Conservation (phyloP, 2,888 invertebrate genomes). For the Oxycera nigricornis region DNA sequence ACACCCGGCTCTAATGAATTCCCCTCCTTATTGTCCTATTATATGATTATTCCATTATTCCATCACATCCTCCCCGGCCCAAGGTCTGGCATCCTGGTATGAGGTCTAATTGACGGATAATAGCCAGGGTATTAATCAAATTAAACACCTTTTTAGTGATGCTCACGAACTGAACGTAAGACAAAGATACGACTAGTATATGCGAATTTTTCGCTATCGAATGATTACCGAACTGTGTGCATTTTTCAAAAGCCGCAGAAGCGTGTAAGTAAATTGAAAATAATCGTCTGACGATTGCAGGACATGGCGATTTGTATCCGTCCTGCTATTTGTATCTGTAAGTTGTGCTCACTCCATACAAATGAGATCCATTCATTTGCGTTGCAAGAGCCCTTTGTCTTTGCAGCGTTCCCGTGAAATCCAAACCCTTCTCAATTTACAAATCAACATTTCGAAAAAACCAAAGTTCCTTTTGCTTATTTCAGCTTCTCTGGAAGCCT, state of each 20-base stretch:
- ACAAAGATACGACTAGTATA: slow-evolving; percentile 16
- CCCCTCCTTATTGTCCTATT: slow-evolving; percentile 42
- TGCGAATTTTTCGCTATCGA: background rate
- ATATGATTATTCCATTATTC: slow-evolving; percentile 45
- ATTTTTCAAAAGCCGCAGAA: background rate
- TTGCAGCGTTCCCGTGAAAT: slow-evolving; percentile 41
- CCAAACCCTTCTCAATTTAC: slow-evolving; percentile 39
- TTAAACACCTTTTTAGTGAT: slow-evolving; percentile 44
- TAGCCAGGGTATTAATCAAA: slow-evolving; percentile 45
- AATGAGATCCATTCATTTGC: slow-evolving; percentile 14
- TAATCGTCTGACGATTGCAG: background rate
- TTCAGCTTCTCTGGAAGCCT: slow-evolving; percentile 22
- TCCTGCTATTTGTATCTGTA: slow-evolving; percentile 8
- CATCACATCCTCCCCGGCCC: slow-evolving; percentile 38
- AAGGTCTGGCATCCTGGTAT: slow-evolving; percentile 26
- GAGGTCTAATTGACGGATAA: slow-evolving; percentile 46
- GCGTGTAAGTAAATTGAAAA: background rate
- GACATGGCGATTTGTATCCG: background rate
- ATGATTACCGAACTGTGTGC: background rate
- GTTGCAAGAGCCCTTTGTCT: slow-evolving; percentile 37
- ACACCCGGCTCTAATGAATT: slow-evolving; percentile 38
- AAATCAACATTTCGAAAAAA: slow-evolving; percentile 31
- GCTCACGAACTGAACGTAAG: slow-evolving; percentile 25
- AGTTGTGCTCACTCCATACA: background rate
- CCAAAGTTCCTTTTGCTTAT: slow-evolving; percentile 18